Evolutionary conservation across 1,140 invertebrate genomes (phyloP).

Genomic region (Pissodes strobi): DNA sequence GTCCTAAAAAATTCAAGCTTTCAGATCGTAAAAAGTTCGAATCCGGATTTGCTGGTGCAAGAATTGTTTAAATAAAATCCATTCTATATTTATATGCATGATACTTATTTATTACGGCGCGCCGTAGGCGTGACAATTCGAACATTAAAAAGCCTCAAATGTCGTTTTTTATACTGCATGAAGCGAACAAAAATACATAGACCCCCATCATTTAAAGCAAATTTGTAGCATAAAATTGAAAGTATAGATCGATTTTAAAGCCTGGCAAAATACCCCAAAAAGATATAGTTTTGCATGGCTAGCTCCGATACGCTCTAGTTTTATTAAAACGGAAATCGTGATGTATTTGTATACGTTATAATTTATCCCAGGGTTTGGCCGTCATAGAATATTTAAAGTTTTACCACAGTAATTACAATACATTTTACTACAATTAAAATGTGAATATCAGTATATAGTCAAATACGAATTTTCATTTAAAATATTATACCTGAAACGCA

Average conservation of each 20-base stretch:
- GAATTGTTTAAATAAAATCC: slow-evolving; percentile 8
- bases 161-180: neutral
- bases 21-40: neutral
- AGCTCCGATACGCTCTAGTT: neutral
- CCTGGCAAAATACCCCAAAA: neutral
- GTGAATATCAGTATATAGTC: too few species aligned
- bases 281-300: slow-evolving; percentile 8
- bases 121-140: slow-evolving; percentile 3
- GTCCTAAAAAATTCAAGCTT: neutral
- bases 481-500: too few species aligned
- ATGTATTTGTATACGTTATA: too few species aligned
- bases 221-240: slow-evolving; percentile 8
- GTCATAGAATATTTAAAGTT: too few species aligned
- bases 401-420: too few species aligned
- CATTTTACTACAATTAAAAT: too few species aligned
- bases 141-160: slow-evolving; percentile 1
- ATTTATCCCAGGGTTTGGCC: too few species aligned
- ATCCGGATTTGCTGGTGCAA: slow-evolving; percentile 10
- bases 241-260: neutral
- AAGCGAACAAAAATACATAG: neutral
- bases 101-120: slow-evolving; percentile 4
- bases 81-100: neutral
- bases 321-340: slow-evolving; percentile 3
- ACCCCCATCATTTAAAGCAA: slow-evolving; percentile 15
- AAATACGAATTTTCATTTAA: too few species aligned